Evolutionary conservation across 2,888 invertebrate species (phyloP).

Genomic region (Gonocerus acuteangulatus): DNA sequence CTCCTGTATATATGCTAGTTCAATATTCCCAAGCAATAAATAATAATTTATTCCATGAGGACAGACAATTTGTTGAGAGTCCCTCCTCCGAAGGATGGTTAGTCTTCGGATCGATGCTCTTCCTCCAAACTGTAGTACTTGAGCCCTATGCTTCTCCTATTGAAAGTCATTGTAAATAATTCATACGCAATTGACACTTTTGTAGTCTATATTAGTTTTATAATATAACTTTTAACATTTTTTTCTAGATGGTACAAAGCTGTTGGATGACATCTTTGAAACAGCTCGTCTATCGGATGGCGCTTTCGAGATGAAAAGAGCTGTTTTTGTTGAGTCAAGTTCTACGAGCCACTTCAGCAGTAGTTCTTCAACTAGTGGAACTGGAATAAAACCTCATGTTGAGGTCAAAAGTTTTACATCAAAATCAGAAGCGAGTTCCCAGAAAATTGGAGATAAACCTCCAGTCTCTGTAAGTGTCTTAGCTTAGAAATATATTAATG

Average conservation of each 20-base stretch:
- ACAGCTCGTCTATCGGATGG: slow-evolving; percentile 14
- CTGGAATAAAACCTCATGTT: slow-evolving; percentile 46
- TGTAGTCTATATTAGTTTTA: too few species aligned
- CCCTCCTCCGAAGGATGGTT: too few species aligned
- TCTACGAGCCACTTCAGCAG: slow-evolving; percentile 39
- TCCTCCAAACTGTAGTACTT: too few species aligned
- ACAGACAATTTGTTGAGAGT: too few species aligned
- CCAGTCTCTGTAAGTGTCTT: slow-evolving; percentile 44
- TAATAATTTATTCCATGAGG: too few species aligned
- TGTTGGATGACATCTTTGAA: slow-evolving; percentile 13
- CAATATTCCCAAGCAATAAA: too few species aligned
- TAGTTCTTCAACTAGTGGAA: slow-evolving; percentile 38
- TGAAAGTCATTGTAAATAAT: too few species aligned
- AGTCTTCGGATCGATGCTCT: too few species aligned
- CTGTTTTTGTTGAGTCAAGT: slow-evolving; percentile 50
- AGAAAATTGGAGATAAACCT: slow-evolving; percentile 49
- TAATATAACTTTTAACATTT: background rate
- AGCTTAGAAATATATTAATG: too few species aligned
- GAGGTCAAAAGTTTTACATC: slow-evolving; percentile 48
- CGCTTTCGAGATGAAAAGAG: slow-evolving; percentile 50
- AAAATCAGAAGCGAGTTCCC: slow-evolving; percentile 49
- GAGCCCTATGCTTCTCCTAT: too few species aligned
- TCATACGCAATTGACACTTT: too few species aligned
- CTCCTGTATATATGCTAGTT: too few species aligned
- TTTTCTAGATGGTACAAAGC: slow-evolving; percentile 3